phyloP scores from a whole-genome alignment of 2,888 invertebrate genomes.

The Agrochola macilenta region DNA sequence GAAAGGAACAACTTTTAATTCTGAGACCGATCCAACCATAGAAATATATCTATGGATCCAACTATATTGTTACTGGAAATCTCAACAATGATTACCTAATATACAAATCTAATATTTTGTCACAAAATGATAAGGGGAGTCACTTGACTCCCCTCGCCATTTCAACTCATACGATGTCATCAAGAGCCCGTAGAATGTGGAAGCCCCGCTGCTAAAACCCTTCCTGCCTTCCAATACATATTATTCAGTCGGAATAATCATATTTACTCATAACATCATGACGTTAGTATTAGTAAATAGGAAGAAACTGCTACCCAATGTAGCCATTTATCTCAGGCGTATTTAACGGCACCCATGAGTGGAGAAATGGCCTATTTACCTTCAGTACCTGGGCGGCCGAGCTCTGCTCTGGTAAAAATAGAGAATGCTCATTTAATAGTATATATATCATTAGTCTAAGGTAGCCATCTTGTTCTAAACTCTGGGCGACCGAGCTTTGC shows the following conservation, averaged over 20 bases:
- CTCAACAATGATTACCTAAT: neutral
- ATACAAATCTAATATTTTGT: neutral
- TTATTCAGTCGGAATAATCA: no score
- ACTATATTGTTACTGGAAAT: neutral
- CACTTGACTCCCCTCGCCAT: neutral
- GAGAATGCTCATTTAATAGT: no score
- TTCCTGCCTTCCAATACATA: no score
- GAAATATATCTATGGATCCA: no score
- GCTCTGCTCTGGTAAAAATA: no score
- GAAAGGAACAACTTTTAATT: neutral
- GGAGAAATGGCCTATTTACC: no score
- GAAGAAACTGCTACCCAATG: neutral
- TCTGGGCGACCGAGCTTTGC: no score
- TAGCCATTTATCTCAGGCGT: neutral
- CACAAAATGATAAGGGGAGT: neutral
- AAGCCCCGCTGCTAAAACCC: neutral
- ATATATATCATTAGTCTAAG: no score
- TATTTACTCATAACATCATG: neutral
- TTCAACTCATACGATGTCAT: neutral
- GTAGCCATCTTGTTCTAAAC: no score
- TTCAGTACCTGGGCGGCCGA: no score
- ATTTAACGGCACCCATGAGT: neutral
- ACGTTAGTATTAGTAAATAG: neutral
- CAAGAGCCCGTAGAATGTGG: neutral
- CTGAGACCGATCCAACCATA: neutral